These are phyloP conservation scores for Calameuta filiformis DNA, from an alignment of 2,888 invertebrate genomes.

Conservation along the genomic window DNA sequence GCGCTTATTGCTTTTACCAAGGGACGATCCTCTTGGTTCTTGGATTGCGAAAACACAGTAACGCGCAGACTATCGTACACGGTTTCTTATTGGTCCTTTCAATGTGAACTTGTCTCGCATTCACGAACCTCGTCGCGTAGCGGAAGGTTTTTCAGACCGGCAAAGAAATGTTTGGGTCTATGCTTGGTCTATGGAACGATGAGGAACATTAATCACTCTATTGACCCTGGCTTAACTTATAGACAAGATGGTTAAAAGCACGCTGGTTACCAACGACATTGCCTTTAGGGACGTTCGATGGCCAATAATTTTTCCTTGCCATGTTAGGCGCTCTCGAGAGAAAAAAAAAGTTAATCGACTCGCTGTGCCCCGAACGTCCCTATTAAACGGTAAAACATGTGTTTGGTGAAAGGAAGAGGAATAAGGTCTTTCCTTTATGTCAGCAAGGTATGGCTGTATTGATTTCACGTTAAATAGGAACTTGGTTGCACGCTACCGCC, in stretches of 20 bases:
- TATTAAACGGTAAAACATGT: conserved; percentile 26
- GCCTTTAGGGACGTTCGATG: conserved; percentile 1
- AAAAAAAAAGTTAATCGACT: conserved; percentile 24
- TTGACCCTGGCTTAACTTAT: conserved; percentile 2
- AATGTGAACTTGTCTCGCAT: not conserved
- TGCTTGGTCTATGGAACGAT: not conserved
- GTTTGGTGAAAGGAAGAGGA: conserved; percentile 20
- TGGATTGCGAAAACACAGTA: not conserved
- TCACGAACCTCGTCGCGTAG: not conserved
- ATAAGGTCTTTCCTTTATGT: conserved; percentile 17
- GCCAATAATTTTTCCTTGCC: conserved; percentile 7
- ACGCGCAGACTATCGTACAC: not conserved
- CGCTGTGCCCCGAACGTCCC: conserved; percentile 10
- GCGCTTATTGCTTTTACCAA: not conserved
- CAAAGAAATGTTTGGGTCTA: not conserved
- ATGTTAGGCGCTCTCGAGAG: not conserved
- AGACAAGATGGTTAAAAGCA: conserved; percentile 2
- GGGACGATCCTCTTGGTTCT: not conserved
- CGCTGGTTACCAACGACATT: not conserved
- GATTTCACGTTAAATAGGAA: conserved; percentile 40
- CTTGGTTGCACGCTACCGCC: conserved; percentile 25
- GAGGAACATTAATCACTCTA: conserved; percentile 1
- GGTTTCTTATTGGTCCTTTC: not conserved
- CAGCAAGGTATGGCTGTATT: conserved; percentile 19
- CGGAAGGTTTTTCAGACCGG: not conserved